Conservation (phyloP, 1,140 invertebrate species). For the Vanessa tameamea region DNA sequence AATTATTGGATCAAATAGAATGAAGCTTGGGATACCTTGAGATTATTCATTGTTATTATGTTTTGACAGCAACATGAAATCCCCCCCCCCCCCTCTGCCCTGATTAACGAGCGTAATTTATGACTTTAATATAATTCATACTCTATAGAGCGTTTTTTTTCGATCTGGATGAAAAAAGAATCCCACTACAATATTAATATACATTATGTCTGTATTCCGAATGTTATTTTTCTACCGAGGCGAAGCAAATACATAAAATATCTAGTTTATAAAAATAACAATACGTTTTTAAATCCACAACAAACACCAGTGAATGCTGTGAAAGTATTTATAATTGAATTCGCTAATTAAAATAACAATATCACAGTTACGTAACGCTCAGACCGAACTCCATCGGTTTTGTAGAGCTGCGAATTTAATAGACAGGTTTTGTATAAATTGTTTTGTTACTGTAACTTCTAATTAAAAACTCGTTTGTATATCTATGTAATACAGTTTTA, state of each 20-base stretch:
- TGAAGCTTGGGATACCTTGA: too few relatives aligned
- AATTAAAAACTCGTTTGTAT: conserved; percentile 3
- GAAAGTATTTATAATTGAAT: conserved; percentile 27
- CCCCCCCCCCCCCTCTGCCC: too few relatives aligned
- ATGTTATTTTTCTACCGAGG: too few relatives aligned
- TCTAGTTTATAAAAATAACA: background rate
- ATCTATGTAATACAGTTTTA: background rate
- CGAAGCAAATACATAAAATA: background rate
- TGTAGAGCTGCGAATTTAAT: conserved; percentile 2
- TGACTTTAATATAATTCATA: too few relatives aligned
- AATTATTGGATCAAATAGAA: too few relatives aligned
- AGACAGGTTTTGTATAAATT: background rate
- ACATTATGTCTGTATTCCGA: too few relatives aligned
- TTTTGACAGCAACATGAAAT: too few relatives aligned
- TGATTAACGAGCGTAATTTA: too few relatives aligned
- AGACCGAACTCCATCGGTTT: background rate
- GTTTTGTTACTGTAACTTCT: background rate
- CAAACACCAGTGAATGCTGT: conserved; percentile 15
- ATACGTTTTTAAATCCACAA: background rate
- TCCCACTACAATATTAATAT: too few relatives aligned
- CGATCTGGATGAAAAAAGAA: too few relatives aligned
- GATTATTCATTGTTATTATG: too few relatives aligned
- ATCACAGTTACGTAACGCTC: conserved; percentile 6
- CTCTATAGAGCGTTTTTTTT: too few relatives aligned
- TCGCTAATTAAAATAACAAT: conserved; percentile 21